Evolutionary conservation across 2,113 vertebrate species (phyloP).

Genomic region (Melanerpes formicivorus): DNA sequence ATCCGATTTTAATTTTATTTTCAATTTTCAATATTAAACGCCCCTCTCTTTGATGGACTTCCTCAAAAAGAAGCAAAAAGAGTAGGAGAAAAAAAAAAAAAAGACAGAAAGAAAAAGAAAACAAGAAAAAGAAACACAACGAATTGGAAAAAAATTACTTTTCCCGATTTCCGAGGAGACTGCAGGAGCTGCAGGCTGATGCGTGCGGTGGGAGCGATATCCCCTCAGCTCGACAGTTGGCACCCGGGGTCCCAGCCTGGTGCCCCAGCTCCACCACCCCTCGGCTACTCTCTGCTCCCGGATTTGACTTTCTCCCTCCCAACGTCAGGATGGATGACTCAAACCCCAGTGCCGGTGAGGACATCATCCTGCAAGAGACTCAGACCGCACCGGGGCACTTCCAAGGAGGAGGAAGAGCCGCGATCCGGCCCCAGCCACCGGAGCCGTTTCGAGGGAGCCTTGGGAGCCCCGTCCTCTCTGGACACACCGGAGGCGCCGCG

Average conservation of each 20-base stretch:
- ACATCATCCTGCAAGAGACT: not conserved
- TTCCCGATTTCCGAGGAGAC: not conserved
- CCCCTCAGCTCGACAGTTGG: not conserved
- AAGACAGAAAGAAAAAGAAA: too few relatives aligned
- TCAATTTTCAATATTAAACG: not conserved
- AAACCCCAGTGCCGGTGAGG: not conserved
- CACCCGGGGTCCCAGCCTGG: not conserved
- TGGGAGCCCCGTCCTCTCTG: not conserved
- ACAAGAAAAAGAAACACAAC: not conserved
- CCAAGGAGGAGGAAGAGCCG: not conserved
- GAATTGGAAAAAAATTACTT: not conserved
- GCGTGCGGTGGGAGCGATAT: not conserved
- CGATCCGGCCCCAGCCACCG: not conserved
- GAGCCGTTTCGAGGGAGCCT: not conserved
- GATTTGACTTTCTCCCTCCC: not conserved
- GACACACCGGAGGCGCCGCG: not conserved
- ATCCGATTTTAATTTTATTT: conserved; percentile 1
- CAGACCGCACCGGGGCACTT: not conserved
- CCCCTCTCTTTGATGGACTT: not conserved
- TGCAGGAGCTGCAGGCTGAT: not conserved
- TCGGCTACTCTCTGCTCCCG: not conserved
- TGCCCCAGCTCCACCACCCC: not conserved
- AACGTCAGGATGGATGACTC: not conserved
- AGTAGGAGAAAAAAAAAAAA: not conserved
- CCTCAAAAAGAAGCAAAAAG: not conserved